phyloP scores from a whole-genome alignment of 2,113 vertebrate genomes.

The Podarcis raffonei region DNA sequence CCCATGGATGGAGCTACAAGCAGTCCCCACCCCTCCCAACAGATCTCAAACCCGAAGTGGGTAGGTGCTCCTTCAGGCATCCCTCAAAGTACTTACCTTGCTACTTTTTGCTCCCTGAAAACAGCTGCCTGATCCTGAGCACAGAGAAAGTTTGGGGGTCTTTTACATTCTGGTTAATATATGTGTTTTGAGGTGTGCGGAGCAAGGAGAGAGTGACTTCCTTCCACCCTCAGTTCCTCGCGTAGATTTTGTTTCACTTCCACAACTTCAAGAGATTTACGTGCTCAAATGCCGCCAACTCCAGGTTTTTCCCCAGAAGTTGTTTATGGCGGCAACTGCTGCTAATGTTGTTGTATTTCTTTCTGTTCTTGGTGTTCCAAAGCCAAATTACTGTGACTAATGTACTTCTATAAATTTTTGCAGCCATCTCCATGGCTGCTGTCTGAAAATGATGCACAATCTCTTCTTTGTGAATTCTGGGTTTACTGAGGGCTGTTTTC shows the following conservation, averaged over 20 bases:
- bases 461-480: background rate
- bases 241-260: background rate
- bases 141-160: background rate
- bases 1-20: too few species aligned
- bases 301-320: conserved; percentile 27
- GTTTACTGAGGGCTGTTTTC: background rate
- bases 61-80: too few species aligned
- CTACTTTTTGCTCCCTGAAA: background rate
- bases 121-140: background rate
- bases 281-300: conserved; percentile 11
- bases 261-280: background rate
- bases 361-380: conserved; percentile 45
- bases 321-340: conserved; percentile 29
- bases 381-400: conserved; percentile 47
- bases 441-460: background rate
- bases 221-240: background rate
- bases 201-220: too few species aligned
- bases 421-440: conserved; percentile 4
- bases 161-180: too few species aligned
- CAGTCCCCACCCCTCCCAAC: too few species aligned
- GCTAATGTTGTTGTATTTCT: conserved; percentile 34
- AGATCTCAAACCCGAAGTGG: too few species aligned
- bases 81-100: too few species aligned
- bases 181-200: rapidly evolving
- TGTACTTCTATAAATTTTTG: background rate